A percentile compares a stretch with the other conserved stretches of the same genome.
Evolutionary conservation across 2,888 invertebrate species (phyloP).

Genomic region (Ptychoptera albimana): DNA sequence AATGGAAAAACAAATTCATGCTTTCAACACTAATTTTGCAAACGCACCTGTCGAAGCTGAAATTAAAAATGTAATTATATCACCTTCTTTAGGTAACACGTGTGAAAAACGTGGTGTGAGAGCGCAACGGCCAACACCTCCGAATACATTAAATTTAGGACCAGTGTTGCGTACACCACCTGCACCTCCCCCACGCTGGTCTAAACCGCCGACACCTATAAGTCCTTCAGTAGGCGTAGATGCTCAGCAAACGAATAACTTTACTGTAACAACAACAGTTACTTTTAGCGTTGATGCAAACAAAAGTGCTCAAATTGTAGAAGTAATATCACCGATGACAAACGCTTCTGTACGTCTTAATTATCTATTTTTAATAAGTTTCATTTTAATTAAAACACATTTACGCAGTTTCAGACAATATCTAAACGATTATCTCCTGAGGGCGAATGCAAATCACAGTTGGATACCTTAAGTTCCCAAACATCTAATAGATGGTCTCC

Average conservation of each 20-base stretch:
- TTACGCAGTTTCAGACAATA: slow-evolving; percentile 36
- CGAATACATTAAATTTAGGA: slow-evolving; percentile 60
- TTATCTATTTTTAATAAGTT: background rate
- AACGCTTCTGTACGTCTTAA: slow-evolving; percentile 16
- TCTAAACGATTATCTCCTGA: slow-evolving; percentile 56
- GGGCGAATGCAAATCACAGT: slow-evolving; percentile 31
- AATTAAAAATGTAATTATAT: too few species aligned
- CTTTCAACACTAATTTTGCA: too few species aligned
- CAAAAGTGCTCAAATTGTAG: slow-evolving; percentile 22
- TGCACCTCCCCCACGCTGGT: slow-evolving; percentile 5
- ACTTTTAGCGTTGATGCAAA: slow-evolving; percentile 50
- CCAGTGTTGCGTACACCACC: slow-evolving; percentile 23
- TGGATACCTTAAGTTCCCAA: slow-evolving; percentile 45
- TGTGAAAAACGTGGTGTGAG: too few species aligned
- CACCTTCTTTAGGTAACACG: too few species aligned
- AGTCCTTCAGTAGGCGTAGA: slow-evolving; percentile 22
- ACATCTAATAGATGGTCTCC: slow-evolving; percentile 29
- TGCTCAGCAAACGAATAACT: slow-evolving; percentile 44
- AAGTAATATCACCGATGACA: slow-evolving; percentile 24
- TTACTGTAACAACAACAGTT: slow-evolving; percentile 74
- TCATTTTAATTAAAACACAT: background rate
- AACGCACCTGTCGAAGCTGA: too few species aligned
- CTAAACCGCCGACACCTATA: slow-evolving; percentile 28
- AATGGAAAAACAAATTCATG: too few species aligned
- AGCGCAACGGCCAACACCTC: slow-evolving; percentile 63